Conservation (phyloP, 1,140 invertebrate genomes). For the Pseudomyrmex gracilis region DNA sequence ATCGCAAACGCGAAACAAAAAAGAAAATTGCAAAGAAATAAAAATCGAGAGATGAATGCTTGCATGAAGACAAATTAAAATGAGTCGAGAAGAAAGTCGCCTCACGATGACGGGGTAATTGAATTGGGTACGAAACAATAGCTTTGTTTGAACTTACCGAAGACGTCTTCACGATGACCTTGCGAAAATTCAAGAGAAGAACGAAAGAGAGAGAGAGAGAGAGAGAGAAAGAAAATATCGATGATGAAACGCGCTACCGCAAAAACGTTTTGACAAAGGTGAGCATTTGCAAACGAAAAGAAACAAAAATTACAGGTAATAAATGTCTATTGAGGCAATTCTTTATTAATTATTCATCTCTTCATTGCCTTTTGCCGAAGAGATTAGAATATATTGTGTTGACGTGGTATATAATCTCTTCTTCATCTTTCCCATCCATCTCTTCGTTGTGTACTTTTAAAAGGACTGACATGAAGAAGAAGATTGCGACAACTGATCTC, state of each 20-base stretch:
- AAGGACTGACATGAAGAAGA: slow-evolving; percentile 30
- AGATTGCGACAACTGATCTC: slow-evolving; percentile 53
- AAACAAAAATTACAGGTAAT: too few species aligned
- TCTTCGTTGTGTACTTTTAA: neutral
- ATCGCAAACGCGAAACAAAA: neutral
- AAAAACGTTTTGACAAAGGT: too few species aligned
- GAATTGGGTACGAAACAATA: neutral
- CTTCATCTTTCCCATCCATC: neutral
- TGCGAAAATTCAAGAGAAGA: slow-evolving; percentile 18
- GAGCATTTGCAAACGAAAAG: too few species aligned
- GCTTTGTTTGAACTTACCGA: slow-evolving; percentile 26
- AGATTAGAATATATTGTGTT: too few species aligned
- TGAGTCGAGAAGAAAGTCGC: neutral
- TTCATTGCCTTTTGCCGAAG: too few species aligned
- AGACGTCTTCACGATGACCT: slow-evolving; percentile 3
- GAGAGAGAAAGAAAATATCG: neutral
- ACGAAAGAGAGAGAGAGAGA: neutral
- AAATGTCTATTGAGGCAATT: too few species aligned
- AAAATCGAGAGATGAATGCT: neutral
- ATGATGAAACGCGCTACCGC: too few species aligned
- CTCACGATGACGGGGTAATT: neutral
- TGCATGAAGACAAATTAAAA: neutral
- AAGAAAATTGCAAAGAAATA: neutral
- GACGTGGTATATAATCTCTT: slow-evolving; percentile 2
- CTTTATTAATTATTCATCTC: too few species aligned